phyloP scores from a whole-genome alignment of 2,888 invertebrate genomes.

The Merodon equestris region DNA sequence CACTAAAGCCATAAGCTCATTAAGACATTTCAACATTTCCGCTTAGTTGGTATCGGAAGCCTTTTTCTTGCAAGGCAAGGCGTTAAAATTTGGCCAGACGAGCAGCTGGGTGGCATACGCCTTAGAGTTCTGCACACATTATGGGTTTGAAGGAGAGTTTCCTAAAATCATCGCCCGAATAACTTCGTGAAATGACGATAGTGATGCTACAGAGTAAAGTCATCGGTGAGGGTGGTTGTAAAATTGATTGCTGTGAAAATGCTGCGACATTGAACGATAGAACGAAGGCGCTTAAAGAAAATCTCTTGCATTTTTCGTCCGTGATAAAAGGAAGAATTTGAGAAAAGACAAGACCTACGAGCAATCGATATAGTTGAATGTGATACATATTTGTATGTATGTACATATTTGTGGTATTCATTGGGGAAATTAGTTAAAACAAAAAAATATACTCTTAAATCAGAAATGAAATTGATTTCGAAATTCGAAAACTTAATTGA shows the following conservation, averaged over 20 bases:
- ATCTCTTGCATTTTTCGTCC: conserved; percentile 44
- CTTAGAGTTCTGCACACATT: conserved; percentile 21
- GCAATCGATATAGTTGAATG: no score
- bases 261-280: conserved; percentile 33
- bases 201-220: not conserved
- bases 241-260: not conserved
- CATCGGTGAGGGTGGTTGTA: conserved; percentile 10
- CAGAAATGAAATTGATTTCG: conserved; percentile 36
- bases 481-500: conserved; percentile 63
- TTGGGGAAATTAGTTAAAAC: not conserved
- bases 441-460: conserved; percentile 16
- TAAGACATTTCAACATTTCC: conserved; percentile 68
- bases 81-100: conserved; percentile 21
- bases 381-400: no score
- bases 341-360: not conserved
- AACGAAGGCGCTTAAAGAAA: conserved; percentile 45
- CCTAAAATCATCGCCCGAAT: conserved; percentile 61
- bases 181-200: conserved; percentile 47
- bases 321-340: not conserved
- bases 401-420: no score
- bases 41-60: conserved; percentile 63
- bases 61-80: conserved; percentile 30
- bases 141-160: conserved; percentile 62
- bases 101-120: conserved; percentile 3
- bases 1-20: conserved; percentile 68